These are phyloP conservation scores for Melanotaenia nigrans DNA, from an alignment of 2,797 vertebrate species.

Conservation along the genomic window DNA sequence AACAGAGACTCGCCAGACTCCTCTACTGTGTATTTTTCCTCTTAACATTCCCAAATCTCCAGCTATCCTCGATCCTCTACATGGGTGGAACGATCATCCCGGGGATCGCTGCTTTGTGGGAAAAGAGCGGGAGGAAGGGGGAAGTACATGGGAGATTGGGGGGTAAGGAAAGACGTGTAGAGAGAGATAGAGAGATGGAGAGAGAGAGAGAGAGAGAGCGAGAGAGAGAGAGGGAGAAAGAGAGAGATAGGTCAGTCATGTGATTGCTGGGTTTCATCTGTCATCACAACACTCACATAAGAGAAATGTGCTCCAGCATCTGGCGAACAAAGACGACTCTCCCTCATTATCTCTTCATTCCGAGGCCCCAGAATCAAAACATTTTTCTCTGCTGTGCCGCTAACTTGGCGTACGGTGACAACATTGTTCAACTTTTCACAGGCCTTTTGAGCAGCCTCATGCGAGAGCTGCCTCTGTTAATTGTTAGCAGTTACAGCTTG, in stretches of 20 bases:
- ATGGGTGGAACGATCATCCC: slow-evolving; percentile 98
- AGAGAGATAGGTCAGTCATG: slow-evolving; percentile 77
- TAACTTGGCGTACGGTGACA: slow-evolving; percentile 49
- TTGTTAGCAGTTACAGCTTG: slow-evolving; percentile 59
- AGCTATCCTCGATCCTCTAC: slow-evolving; percentile 88
- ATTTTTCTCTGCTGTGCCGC: slow-evolving; percentile 57
- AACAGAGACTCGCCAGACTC: slow-evolving; percentile 71
- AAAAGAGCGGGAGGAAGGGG: slow-evolving; percentile 67
- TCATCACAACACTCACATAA: slow-evolving; percentile 82
- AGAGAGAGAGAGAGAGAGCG: slow-evolving; percentile 51
- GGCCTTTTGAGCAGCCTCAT: slow-evolving; percentile 55
- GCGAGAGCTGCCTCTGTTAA: slow-evolving; percentile 64
- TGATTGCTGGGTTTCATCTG: slow-evolving; percentile 82
- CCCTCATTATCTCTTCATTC: slow-evolving; percentile 78
- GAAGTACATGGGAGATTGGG: slow-evolving; percentile 10
- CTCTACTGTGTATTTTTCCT: slow-evolving; percentile 72
- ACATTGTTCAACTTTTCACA: slow-evolving; percentile 49
- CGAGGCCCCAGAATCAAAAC: slow-evolving; percentile 73
- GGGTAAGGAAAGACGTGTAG: not conserved
- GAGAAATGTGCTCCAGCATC: slow-evolving; percentile 80
- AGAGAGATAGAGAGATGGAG: slow-evolving; percentile 29
- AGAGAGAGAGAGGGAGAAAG: slow-evolving; percentile 33
- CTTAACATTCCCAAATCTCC: slow-evolving; percentile 71
- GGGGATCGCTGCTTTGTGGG: slow-evolving; percentile 91
- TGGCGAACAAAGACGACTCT: slow-evolving; percentile 76